phyloP scores from a whole-genome alignment of 1,140 invertebrate species.

The Drosophila quadrilineata region DNA sequence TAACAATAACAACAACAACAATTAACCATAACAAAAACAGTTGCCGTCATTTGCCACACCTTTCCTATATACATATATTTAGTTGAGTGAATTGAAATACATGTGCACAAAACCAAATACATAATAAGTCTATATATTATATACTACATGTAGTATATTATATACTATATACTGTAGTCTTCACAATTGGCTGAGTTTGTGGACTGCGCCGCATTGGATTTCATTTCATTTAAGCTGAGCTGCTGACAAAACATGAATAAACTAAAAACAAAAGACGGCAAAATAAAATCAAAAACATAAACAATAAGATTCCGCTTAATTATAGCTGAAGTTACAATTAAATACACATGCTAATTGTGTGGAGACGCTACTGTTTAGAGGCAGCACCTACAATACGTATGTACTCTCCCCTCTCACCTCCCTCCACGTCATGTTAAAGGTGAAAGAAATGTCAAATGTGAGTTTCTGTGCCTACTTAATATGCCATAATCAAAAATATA shows the following conservation, averaged over 20 bases:
- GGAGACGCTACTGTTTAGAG: too few relatives aligned
- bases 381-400: too few relatives aligned
- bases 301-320: slow-evolving; percentile 49
- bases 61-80: slow-evolving; percentile 16
- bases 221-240: slow-evolving; percentile 25
- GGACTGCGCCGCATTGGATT: slow-evolving; percentile 48
- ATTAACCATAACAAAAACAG: slow-evolving; percentile 16
- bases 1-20: not conserved
- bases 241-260: too few relatives aligned
- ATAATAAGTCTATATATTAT: slow-evolving; percentile 33
- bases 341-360: slow-evolving; percentile 48
- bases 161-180: slow-evolving; percentile 26
- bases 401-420: slow-evolving; percentile 6
- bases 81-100: slow-evolving; percentile 54
- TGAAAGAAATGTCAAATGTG: slow-evolving; percentile 70
- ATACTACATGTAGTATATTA: not conserved
- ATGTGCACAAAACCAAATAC: slow-evolving; percentile 42
- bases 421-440: slow-evolving; percentile 39
- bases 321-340: slow-evolving; percentile 35
- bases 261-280: too few relatives aligned
- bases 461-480: slow-evolving; percentile 10
- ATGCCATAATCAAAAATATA: not conserved
- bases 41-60: slow-evolving; percentile 44
- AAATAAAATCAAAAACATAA: slow-evolving; percentile 13
- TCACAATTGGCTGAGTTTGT: slow-evolving; percentile 62